phyloP scores from a whole-genome alignment of 2,113 vertebrate genomes.

The Peromyscus leucopus region DNA sequence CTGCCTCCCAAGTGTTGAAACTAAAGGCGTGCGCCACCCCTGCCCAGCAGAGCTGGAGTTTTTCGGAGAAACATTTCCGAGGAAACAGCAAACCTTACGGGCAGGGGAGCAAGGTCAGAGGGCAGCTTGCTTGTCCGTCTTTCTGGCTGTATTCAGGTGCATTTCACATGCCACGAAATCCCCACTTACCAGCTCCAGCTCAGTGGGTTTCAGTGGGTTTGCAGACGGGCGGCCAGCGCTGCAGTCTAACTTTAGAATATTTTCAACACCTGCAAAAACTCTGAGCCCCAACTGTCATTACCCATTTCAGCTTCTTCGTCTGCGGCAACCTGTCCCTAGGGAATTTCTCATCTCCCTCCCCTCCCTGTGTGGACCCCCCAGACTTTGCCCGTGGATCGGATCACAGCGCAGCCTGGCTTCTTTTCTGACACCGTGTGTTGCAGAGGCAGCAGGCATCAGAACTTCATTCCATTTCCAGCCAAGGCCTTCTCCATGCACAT shows the following conservation, averaged over 20 bases:
- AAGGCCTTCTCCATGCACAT: neutral
- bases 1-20: neutral
- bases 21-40: neutral
- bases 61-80: neutral
- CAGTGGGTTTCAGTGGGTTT: neutral
- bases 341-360: neutral
- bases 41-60: neutral
- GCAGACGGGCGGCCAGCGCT: neutral
- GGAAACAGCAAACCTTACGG: neutral
- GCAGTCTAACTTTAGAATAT: neutral
- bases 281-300: neutral
- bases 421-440: neutral
- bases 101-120: neutral
- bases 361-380: neutral
- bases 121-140: neutral
- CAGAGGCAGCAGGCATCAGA: neutral
- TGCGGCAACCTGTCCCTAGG: neutral
- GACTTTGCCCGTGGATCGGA: neutral
- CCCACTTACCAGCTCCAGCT: neutral
- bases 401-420: neutral
- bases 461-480: neutral
- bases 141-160: neutral
- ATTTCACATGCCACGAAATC: neutral
- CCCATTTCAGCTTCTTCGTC: neutral
- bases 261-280: neutral